Base-by-base conservation (phyloP, 2,113 vertebrate species). In the Zosterops hypoxanthus region DNA sequence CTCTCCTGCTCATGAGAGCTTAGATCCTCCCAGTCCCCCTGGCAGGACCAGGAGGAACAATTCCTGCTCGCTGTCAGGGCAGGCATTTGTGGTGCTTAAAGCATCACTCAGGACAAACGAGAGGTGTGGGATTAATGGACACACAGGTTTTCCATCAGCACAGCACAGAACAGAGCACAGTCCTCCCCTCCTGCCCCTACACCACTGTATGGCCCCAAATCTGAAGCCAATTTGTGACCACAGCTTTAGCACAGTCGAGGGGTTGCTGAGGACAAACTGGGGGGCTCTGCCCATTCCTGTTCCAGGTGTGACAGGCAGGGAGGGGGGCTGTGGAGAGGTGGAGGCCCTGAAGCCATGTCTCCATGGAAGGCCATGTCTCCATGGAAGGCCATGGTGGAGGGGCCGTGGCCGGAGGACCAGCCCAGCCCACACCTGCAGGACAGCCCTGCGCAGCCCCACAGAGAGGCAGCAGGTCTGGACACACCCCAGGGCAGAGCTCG, bases 81-180 rank as follows among this genome's bases (percentile, higher is more conserved):
- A 50, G 57, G 44, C 1, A 3, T 5, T 20, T 12, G 39, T 5
- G 13, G 29, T 0, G 1, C 57, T 52, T 18, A 21, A 59, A 64
- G 44, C 66, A 42, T 11, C 22, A 0, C 47, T 47, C 16, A 1
- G 5, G 44, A 28, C n/a, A 52, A 76, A 64, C 0, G 1, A 63
- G 59, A 17, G 53, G 52, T 6, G n/a, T 12, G 21, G 9, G 18
- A 26, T 21, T 16, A 16, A 65, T 3, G n/a, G 36, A 8, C 57
- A 60, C 10, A 2, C 14, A 1, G 0, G 0, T 41, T 46, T 80
- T 34, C 78, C 42, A 12, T 8, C 78, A 49, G 72, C 6, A 1
- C 8, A 42, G 47, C 20, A 9, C 1, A 2, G 49, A 34, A 7
- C 42, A 20, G 55, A 53, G 47, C 56, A 36, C 14, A 23, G 44